Evolutionary conservation across 2,113 vertebrate species (phyloP).

Genomic region (Poecile atricapillus): DNA sequence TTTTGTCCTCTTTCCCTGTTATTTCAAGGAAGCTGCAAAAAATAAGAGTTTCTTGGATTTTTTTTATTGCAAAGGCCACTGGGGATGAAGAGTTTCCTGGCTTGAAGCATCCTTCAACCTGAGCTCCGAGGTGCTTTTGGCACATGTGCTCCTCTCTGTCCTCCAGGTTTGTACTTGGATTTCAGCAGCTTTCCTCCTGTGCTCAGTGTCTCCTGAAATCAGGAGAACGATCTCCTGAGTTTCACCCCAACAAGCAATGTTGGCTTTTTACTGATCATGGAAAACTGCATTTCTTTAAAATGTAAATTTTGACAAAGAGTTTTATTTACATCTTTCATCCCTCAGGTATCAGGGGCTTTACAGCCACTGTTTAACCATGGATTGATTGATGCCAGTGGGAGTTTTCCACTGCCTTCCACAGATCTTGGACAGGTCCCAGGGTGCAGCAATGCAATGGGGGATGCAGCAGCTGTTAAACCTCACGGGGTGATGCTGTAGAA

Average conservation of each 20-base stretch:
- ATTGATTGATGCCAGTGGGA: not conserved
- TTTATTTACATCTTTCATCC: not conserved
- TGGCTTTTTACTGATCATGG: not conserved
- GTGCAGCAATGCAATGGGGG: not conserved
- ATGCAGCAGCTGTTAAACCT: constrained; percentile 7
- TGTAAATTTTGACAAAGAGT: not conserved
- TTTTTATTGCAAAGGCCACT: not conserved
- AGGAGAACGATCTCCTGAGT: rapidly evolving
- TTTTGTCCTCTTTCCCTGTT: not conserved
- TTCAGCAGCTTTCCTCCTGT: not conserved
- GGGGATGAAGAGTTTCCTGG: not conserved
- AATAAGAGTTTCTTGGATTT: not conserved
- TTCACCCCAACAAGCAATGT: not conserved
- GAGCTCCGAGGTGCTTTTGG: not conserved
- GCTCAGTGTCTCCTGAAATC: not conserved
- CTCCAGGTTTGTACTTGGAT: not conserved
- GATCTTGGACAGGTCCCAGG: not conserved
- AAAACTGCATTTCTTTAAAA: not conserved
- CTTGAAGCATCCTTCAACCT: rapidly evolving
- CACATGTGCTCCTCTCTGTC: not conserved
- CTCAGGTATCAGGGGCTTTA: not conserved
- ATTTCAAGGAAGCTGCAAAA: not conserved
- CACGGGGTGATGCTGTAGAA: not conserved
- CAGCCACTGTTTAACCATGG: not conserved
- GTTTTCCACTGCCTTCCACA: not conserved